Evolutionary conservation across 2,113 vertebrate species (phyloP), one percentile per base, ranked within the genome.

Genomic region (Elgaria multicarinata): DNA sequence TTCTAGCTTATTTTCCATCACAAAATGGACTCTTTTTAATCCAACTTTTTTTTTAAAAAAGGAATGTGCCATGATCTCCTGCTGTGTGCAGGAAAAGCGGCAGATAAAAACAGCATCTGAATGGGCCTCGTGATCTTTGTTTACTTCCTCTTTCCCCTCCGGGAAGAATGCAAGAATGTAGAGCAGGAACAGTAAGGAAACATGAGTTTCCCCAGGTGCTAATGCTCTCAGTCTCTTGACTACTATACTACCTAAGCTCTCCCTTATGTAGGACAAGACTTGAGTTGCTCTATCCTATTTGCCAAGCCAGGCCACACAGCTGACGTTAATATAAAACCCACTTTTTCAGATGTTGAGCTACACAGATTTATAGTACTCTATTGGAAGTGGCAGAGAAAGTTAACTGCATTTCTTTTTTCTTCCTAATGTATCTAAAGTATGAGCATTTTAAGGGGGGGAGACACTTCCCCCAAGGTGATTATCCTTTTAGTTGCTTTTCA

Each of bases 401-500:
- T 64, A n/a, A 22, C 28, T 64, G 7, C 12, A 81, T 22, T 10
- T 42, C n/a, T 82, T 62, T 39, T 22, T 53, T 13, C 79, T 28
- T 28, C 79, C n/a, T 10, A 75, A 44, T 36, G 55, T 8, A 80
- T 75, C 36, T 76, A 28, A 33, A 33, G 16, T 53, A 86, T 20
- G n/a, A 42, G 50, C 26, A 62, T 44, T 44, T 76, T 77, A 33
- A 66, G 14, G 39, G 12, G 10, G 9, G 4, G 13, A 14, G 28
- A 82, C 55, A 33, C 22, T 53, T 53, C 22, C 79, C n/a, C 53
- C 58, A 82, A 64, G 18, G 4, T 14, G 6, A 28, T 82, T 42
- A 82, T 76, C 4, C 39, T 10, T 44, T 77, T 53, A 92, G 62
- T 53, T 85, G 28, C 26, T 86, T 91, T 55, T 77, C 46, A 89